Conservation (phyloP, 2,888 invertebrate genomes). For the Luperina testacea region DNA sequence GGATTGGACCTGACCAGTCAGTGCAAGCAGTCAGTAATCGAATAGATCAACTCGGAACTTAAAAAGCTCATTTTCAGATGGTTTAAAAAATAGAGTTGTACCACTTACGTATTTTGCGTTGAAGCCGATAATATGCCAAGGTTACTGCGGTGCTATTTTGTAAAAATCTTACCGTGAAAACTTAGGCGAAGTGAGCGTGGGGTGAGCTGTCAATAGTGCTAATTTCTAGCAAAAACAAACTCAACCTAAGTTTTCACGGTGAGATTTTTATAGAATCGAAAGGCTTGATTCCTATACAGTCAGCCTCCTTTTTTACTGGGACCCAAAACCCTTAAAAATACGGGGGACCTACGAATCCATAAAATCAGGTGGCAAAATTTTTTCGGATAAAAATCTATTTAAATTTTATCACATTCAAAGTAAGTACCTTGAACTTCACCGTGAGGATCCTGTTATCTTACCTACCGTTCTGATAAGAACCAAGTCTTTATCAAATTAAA, state of each 20-base stretch:
- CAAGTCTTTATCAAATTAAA: conserved; percentile 26
- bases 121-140: background rate
- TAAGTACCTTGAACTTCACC: conserved; percentile 31
- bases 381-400: background rate
- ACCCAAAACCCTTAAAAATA: background rate
- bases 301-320: background rate
- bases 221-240: too few relatives aligned
- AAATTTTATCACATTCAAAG: conserved; percentile 3
- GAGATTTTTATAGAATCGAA: too few relatives aligned
- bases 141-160: background rate
- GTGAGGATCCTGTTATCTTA: conserved; percentile 17
- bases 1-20: background rate
- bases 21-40: background rate
- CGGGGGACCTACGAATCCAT: background rate
- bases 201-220: too few relatives aligned
- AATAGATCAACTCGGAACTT: background rate
- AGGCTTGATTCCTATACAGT: background rate
- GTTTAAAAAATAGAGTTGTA: background rate
- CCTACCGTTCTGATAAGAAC: conserved; percentile 20
- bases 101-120: background rate
- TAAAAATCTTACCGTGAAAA: too few relatives aligned
- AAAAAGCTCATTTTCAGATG: background rate
- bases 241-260: too few relatives aligned
- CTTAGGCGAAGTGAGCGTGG: too few relatives aligned
- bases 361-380: background rate